Base-by-base conservation (phyloP, 2,797 vertebrate genomes). In the Smutsia temminckii region DNA sequence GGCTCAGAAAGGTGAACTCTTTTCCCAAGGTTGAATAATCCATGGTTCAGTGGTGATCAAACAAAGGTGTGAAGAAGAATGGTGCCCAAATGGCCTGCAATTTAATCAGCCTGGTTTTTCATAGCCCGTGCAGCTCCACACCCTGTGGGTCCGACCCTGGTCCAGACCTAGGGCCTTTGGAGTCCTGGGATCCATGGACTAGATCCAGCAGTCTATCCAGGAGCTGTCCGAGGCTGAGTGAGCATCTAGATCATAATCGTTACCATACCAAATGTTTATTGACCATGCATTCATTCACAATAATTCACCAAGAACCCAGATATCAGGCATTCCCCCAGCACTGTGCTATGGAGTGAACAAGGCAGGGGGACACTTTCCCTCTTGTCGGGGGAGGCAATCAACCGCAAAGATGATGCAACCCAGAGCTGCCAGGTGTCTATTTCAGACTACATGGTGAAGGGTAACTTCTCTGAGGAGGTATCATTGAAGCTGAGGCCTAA, bases 181-280 rank as follows among this genome's bases (percentile, higher is more conserved):
- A 5, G 20, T 78, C 21, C 42, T 53, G 32, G n/a, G 86, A 42
- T 74, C 59, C 78, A 37, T 40, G 5, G 29, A 53, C 13, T 20
- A 55, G 63, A 79, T 40, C 7, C 46, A 18, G 63, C 20, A 11
- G 5, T n/a, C 6, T 17, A 5, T 11, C 46, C 57, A 5, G 18
- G 40, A 18, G 29, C 32, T 68, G 21, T 57, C 32, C 37, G 57
- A 55, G 53, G 59, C 55, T 29, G 4, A 3, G 57, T 59, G 32
- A 83, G 18, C 32, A 71, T 61, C 13, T 6, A 46, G 23, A 27
- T 25, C 46, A 4, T 34, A 79, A 14, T 8, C 14, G 13, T 13
- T 34, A 79, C 11, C 27, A 51, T 1, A 8, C 5, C 61, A 12
- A 27, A 32, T 16, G 23, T 12, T 25, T 37, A 7, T 0, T 1